Evolutionary conservation across 1,140 invertebrate species (phyloP).

Genomic region (Lepidurus arcticus): DNA sequence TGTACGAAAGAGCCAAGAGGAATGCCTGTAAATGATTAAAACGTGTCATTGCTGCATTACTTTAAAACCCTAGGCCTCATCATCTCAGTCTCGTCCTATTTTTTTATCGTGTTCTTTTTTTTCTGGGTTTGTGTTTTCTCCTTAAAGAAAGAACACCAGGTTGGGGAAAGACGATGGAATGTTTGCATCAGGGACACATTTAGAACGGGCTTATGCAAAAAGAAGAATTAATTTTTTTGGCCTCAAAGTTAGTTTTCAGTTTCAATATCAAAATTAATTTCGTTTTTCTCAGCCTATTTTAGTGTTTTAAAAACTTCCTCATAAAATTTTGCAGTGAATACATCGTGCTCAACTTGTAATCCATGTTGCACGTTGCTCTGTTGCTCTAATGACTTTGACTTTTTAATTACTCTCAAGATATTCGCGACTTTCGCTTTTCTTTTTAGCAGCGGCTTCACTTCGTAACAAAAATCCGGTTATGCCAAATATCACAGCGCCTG

Average conservation of each 20-base stretch:
- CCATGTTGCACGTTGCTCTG: background rate
- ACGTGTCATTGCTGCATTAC: constrained; percentile 8
- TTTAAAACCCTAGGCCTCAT: constrained; percentile 12
- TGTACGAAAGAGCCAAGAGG: constrained; percentile 97
- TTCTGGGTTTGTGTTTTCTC: background rate
- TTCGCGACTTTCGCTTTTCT: constrained; percentile 21
- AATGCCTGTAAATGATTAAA: constrained; percentile 43
- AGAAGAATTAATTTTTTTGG: background rate
- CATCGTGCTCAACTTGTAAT: constrained; percentile 19
- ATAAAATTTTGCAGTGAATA: constrained; percentile 20
- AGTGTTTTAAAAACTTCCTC: constrained; percentile 10
- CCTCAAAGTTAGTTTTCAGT: background rate
- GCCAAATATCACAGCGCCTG: constrained; percentile 29
- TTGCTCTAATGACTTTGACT: background rate
- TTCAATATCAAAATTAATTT: constrained; percentile 9
- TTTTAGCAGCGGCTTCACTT: background rate
- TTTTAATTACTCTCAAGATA: background rate
- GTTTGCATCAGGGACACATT: constrained; percentile 15
- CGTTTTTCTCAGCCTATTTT: constrained; percentile 8
- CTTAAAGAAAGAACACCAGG: background rate
- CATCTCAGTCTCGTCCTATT: constrained; percentile 18
- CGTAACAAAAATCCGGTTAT: constrained; percentile 26
- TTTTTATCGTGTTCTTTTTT: background rate
- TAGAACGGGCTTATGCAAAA: background rate
- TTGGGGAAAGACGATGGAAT: constrained; percentile 12